These are phyloP conservation scores for Cydia fagiglandana DNA, from an alignment of 1,140 invertebrate genomes.

Conservation along the genomic window DNA sequence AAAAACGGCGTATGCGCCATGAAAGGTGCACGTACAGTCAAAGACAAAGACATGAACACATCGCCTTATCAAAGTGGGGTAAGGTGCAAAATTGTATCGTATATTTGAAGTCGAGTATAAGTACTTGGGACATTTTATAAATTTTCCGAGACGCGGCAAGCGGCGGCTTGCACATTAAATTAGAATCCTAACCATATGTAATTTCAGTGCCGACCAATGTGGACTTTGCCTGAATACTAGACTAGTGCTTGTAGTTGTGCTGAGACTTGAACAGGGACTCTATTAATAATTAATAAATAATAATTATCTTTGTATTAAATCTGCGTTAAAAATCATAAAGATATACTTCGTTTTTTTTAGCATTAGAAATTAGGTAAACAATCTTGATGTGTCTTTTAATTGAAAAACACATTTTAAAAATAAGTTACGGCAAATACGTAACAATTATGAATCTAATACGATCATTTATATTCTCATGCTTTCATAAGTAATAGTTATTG, in stretches of 20 bases:
- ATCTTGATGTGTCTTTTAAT: too few species aligned
- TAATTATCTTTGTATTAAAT: too few species aligned
- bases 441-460: too few species aligned
- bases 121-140: neutral
- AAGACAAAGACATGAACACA: neutral
- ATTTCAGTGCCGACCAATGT: neutral
- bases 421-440: too few species aligned
- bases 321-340: too few species aligned
- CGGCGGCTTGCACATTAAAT: neutral
- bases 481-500: too few species aligned
- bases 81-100: neutral
- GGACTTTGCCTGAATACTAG: neutral
- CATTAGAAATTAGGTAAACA: too few species aligned
- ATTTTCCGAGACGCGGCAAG: neutral
- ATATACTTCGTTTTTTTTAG: too few species aligned
- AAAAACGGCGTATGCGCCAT: neutral
- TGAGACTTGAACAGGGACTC: neutral
- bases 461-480: too few species aligned
- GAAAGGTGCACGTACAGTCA: neutral
- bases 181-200: slow-evolving; percentile 8
- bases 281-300: too few species aligned
- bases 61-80: neutral
- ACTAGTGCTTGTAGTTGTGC: neutral
- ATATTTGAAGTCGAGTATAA: neutral
- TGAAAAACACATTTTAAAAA: too few species aligned